Conservation (phyloP, 92 coral and sea anemone species). For the Isaurus tuberculatus region DNA sequence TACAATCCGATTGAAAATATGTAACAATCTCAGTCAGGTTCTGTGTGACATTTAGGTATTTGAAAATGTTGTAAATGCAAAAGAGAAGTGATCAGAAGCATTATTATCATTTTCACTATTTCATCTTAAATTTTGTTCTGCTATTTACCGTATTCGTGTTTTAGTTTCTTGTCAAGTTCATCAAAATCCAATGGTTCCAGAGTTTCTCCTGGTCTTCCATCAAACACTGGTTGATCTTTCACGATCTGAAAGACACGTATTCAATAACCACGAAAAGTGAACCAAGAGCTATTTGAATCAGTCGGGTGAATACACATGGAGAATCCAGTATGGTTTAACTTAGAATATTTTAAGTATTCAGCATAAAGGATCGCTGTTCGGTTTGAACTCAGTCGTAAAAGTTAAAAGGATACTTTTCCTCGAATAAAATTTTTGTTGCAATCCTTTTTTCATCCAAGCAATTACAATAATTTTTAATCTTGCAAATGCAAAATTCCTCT, state of each 20-base stretch:
- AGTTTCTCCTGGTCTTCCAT: conserved; percentile 98
- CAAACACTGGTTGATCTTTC: conserved; percentile 87
- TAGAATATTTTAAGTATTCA: not conserved
- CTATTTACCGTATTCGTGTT: conserved; percentile 76
- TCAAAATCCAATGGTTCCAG: conserved; percentile 87
- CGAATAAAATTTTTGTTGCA: no score
- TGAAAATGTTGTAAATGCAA: no score
- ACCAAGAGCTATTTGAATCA: no score
- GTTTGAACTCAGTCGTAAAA: not conserved
- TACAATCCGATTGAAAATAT: no score
- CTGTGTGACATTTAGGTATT: no score
- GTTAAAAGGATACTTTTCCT: no score
- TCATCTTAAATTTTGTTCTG: not conserved
- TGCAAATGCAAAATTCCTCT: no score
- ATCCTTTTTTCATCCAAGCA: no score
- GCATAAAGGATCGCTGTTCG: not conserved
- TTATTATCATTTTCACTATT: not conserved
- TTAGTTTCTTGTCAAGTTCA: conserved; percentile 76
- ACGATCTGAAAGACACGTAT: conserved; percentile 64
- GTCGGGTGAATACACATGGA: no score
- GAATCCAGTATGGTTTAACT: no score
- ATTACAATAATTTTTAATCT: no score
- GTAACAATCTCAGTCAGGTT: no score
- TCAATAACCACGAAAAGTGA: not conserved
- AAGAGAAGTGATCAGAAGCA: not conserved